A percentile compares a stretch with the other conserved stretches of the same genome.
phyloP scores from a whole-genome alignment of 2,113 vertebrate species.

The Corythoichthys haematopterus region DNA sequence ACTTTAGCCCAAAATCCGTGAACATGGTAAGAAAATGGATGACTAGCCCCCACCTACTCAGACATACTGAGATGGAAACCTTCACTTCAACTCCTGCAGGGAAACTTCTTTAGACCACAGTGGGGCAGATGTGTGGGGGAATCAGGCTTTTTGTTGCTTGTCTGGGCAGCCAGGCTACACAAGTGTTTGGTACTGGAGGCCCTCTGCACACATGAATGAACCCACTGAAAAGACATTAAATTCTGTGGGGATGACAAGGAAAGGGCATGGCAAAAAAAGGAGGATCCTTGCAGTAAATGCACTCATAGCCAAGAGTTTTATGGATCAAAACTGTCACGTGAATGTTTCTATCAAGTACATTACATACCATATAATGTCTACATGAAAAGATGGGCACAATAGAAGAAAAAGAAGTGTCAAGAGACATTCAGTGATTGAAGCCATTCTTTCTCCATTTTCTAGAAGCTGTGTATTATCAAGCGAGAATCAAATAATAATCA shows the following conservation, averaged over 20 bases:
- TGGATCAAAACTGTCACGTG: conserved; percentile 30
- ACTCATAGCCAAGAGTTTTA: conserved; percentile 50
- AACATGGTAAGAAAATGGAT: conserved; percentile 8
- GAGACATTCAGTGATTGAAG: background rate
- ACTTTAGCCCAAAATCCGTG: background rate
- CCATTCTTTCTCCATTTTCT: background rate
- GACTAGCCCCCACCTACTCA: background rate
- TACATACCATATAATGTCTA: background rate
- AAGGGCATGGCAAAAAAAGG: conserved; percentile 32
- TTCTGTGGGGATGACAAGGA: conserved; percentile 61
- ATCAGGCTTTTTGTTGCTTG: conserved; percentile 64
- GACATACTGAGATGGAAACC: conserved; percentile 41
- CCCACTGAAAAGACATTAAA: conserved; percentile 73
- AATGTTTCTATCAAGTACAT: background rate
- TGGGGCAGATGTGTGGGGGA: conserved; percentile 43
- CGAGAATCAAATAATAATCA: background rate
- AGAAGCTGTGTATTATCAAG: background rate
- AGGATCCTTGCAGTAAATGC: conserved; percentile 44
- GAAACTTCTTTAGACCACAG: conserved; percentile 56
- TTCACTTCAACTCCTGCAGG: conserved; percentile 41
- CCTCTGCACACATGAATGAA: conserved; percentile 73
- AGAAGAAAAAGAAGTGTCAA: background rate
- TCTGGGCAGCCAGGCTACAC: conserved; percentile 47
- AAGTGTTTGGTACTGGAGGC: conserved; percentile 62
- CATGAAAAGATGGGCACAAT: background rate